phyloP scores from a whole-genome alignment of 2,888 invertebrate species.

The Leptopilina drosophilae region DNA sequence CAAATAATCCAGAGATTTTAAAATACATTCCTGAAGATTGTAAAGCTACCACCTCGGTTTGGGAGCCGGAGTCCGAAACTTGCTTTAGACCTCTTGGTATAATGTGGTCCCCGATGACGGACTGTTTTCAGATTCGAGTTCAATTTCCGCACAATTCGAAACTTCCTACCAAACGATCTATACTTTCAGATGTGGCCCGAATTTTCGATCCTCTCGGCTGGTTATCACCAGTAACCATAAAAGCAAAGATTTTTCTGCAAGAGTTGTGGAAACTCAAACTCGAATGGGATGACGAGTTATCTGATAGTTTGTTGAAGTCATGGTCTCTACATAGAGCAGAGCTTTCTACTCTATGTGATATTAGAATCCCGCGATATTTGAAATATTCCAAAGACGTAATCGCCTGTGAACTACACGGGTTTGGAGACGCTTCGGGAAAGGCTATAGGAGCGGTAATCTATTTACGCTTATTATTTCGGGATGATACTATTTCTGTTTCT shows the following conservation, averaged over 20 bases:
- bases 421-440: neutral
- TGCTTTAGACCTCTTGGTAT: neutral
- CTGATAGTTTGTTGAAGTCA: too few relatives aligned
- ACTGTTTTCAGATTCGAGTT: neutral
- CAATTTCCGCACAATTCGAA: too few relatives aligned
- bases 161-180: too few relatives aligned
- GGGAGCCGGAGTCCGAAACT: neutral
- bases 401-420: neutral
- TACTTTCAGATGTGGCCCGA: too few relatives aligned
- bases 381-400: neutral
- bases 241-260: neutral
- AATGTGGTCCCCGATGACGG: neutral
- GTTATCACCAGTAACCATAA: too few relatives aligned
- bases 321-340: neutral
- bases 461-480: neutral
- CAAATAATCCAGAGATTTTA: too few relatives aligned
- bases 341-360: neutral
- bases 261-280: too few relatives aligned
- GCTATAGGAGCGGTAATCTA: neutral
- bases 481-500: neutral
- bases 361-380: neutral
- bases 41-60: too few relatives aligned
- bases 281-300: too few relatives aligned
- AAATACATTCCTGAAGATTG: too few relatives aligned
- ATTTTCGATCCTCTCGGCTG: too few relatives aligned